phyloP scores from a whole-genome alignment of 2,888 invertebrate genomes.

The Andricus curvator region DNA sequence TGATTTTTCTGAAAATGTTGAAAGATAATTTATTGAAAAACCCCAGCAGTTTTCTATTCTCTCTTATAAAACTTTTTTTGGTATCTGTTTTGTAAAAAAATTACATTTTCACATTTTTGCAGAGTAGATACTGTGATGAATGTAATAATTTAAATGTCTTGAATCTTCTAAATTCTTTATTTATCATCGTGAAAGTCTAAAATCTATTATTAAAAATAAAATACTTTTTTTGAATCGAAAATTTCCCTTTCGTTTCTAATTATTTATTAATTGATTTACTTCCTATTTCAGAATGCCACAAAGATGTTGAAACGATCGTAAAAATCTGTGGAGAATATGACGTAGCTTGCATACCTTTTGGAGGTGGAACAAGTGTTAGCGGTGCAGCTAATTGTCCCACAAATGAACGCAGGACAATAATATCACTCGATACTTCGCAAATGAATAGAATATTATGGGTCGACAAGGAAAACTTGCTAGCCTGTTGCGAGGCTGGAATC shows the following conservation, averaged over 20 bases:
- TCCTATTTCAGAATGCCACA: conserved; percentile 81
- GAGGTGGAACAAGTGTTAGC: conserved; percentile 96
- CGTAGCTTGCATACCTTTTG: conserved; percentile 94
- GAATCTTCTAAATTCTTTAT: no score
- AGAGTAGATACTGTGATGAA: no score
- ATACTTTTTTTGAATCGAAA: background rate
- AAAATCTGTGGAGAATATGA: conserved; percentile 86
- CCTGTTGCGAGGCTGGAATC: conserved; percentile 93
- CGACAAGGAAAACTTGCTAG: conserved; percentile 90
- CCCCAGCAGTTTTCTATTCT: no score
- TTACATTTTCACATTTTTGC: no score
- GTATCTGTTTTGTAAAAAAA: no score
- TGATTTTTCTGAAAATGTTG: no score
- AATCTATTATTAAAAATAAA: background rate
- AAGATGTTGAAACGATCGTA: conserved; percentile 91
- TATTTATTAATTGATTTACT: background rate
- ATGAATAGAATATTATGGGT: conserved; percentile 98
- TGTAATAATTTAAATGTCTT: no score
- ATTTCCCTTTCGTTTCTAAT: background rate
- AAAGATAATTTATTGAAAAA: no score
- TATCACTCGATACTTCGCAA: conserved; percentile 95
- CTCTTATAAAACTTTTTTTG: no score
- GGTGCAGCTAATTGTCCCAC: conserved; percentile 92
- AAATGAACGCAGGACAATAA: conserved; percentile 88
- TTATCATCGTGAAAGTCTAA: no score